Percentiles rank a stretch among this genome's conserved stretches.
Evolutionary conservation across 2,113 vertebrate species (phyloP).

Genomic region (Syrmaticus mikado): DNA sequence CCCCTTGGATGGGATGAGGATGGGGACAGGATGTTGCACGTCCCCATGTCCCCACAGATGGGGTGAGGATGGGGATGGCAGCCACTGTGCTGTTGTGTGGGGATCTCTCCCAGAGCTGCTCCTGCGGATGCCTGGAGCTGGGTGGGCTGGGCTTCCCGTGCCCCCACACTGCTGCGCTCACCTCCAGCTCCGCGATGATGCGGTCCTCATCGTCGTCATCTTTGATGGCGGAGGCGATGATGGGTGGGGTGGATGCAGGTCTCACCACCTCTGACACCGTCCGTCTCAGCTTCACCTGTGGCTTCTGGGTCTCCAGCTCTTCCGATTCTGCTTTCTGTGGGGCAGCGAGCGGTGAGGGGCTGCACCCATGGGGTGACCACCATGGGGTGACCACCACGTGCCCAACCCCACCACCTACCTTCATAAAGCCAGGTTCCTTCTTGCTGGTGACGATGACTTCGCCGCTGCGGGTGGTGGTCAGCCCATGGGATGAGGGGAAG

Average conservation of each 20-base stretch:
- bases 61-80: too few species aligned
- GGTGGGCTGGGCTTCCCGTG: not conserved
- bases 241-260: slow-evolving; percentile 92
- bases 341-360: not conserved
- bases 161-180: slow-evolving; percentile 41
- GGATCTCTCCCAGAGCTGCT: not conserved
- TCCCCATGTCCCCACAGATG: too few species aligned
- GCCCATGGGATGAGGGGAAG: slow-evolving; percentile 92
- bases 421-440: slow-evolving; percentile 82
- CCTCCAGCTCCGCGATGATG: slow-evolving; percentile 91
- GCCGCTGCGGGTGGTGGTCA: slow-evolving; percentile 91
- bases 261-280: slow-evolving; percentile 91
- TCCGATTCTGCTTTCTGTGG: slow-evolving; percentile 90
- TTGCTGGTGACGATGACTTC: slow-evolving; percentile 93
- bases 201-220: slow-evolving; percentile 88
- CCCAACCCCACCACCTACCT: slow-evolving; percentile 20
- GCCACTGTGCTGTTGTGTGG: too few species aligned
- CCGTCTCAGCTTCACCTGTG: slow-evolving; percentile 91
- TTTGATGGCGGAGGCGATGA: slow-evolving; percentile 86
- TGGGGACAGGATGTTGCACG: too few species aligned
- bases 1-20: too few species aligned
- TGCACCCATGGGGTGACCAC: too few species aligned
- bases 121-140: rapidly evolving
- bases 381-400: too few species aligned
- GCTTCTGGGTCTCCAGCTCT: slow-evolving; percentile 90